A percentile compares a stretch with the other conserved stretches of the same genome.
Evolutionary conservation across 2,113 vertebrate genomes (phyloP).

Genomic region (Brienomyrus brachyistius): DNA sequence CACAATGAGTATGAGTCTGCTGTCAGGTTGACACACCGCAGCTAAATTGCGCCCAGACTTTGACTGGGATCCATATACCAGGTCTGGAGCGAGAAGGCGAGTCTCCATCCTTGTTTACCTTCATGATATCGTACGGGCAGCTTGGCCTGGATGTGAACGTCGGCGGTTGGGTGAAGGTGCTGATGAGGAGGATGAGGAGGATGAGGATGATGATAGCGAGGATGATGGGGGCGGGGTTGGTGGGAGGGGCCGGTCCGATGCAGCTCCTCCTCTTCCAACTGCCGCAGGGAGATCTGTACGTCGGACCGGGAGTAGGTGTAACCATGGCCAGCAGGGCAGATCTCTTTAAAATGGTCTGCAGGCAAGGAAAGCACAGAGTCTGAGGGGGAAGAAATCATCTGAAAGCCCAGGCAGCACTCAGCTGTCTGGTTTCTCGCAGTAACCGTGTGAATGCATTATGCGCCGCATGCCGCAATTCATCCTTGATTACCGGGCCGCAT

Average conservation of each 20-base stretch:
- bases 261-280: constrained; percentile 73
- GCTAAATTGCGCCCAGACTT: background rate
- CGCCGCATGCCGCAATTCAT: constrained; percentile 25
- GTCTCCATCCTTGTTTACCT: constrained; percentile 34
- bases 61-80: background rate
- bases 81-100: background rate
- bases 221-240: constrained; percentile 46
- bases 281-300: constrained; percentile 70
- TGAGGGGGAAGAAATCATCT: constrained; percentile 23
- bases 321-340: constrained; percentile 68
- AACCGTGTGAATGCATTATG: constrained; percentile 37
- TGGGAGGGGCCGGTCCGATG: constrained; percentile 43
- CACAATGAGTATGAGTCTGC: background rate
- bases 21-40: background rate
- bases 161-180: constrained; percentile 28
- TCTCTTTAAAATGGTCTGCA: constrained; percentile 67
- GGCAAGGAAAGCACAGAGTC: constrained; percentile 27
- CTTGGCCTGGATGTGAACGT: constrained; percentile 25
- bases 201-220: constrained; percentile 20
- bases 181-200: constrained; percentile 4
- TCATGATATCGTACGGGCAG: constrained; percentile 28
- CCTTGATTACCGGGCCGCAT: background rate
- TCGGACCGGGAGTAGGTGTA: constrained; percentile 67
- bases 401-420: constrained; percentile 17
- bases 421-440: background rate